These are phyloP conservation scores for Cotesia vestalis DNA, from an alignment of 1,140 invertebrate genomes.

Conservation along the genomic window DNA sequence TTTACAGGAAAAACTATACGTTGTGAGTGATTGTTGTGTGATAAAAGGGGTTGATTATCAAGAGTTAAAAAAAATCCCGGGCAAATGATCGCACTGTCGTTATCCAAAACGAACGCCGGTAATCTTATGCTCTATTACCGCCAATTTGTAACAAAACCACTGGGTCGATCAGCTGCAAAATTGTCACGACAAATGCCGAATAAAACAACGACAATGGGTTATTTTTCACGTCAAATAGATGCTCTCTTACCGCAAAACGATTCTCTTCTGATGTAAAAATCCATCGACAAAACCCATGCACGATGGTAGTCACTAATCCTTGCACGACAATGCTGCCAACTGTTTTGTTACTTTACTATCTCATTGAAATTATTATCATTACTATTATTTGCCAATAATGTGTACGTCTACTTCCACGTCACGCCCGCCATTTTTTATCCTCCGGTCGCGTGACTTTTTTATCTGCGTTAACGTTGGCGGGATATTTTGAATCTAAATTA, in stretches of 20 bases:
- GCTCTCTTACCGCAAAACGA: slow-evolving; percentile 14
- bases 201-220: background rate
- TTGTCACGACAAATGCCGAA: background rate
- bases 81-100: slow-evolving; percentile 12
- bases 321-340: slow-evolving; percentile 21
- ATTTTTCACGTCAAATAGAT: slow-evolving; percentile 18
- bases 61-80: slow-evolving; percentile 4
- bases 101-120: slow-evolving; percentile 30
- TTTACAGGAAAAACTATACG: too few relatives aligned
- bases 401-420: slow-evolving; percentile 1
- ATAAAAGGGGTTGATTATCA: too few relatives aligned
- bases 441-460: background rate
- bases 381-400: background rate
- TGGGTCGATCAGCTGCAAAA: slow-evolving; percentile 3
- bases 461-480: background rate
- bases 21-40: too few relatives aligned
- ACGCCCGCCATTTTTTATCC: background rate
- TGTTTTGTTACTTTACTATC: slow-evolving; percentile 6
- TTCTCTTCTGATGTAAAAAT: slow-evolving; percentile 25
- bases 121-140: slow-evolving; percentile 16
- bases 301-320: slow-evolving; percentile 24
- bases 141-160: slow-evolving; percentile 17
- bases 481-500: background rate
- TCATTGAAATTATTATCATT: too few relatives aligned
- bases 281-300: slow-evolving; percentile 26